phyloP scores from a whole-genome alignment of 2,797 vertebrate species.

The Catharus ustulatus region DNA sequence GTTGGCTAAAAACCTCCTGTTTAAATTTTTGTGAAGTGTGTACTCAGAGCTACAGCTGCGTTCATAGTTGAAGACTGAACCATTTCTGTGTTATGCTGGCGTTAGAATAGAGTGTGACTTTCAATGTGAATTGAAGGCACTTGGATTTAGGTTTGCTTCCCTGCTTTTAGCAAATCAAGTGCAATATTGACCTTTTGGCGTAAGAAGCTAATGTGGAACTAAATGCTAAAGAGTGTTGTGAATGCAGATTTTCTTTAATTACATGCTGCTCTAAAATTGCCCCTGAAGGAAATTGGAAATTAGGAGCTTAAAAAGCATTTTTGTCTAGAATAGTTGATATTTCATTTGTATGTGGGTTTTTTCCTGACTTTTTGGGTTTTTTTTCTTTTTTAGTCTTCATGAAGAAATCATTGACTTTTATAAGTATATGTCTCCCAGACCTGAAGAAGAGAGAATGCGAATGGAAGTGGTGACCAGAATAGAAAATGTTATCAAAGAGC shows the following conservation, averaged over 20 bases:
- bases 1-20: not conserved
- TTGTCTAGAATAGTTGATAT: not conserved
- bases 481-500: constrained; percentile 91
- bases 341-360: not conserved
- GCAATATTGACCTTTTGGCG: not conserved
- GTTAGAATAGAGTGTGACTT: not conserved
- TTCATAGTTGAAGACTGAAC: not conserved
- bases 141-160: not conserved
- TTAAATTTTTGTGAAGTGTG: not conserved
- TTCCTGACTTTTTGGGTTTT: not conserved
- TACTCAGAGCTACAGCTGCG: not conserved
- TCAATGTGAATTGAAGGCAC: not conserved
- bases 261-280: not conserved
- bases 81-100: not conserved
- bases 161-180: not conserved
- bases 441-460: constrained; percentile 94
- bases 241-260: not conserved
- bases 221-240: not conserved
- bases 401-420: constrained; percentile 98
- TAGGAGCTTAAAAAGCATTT: not conserved
- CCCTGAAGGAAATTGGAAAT: not conserved
- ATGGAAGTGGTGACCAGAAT: constrained; percentile 96
- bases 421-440: constrained; percentile 93
- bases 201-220: not conserved
- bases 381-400: constrained; percentile 82